phyloP scores from a whole-genome alignment of 1,140 invertebrate species.

The Lerema accius region DNA sequence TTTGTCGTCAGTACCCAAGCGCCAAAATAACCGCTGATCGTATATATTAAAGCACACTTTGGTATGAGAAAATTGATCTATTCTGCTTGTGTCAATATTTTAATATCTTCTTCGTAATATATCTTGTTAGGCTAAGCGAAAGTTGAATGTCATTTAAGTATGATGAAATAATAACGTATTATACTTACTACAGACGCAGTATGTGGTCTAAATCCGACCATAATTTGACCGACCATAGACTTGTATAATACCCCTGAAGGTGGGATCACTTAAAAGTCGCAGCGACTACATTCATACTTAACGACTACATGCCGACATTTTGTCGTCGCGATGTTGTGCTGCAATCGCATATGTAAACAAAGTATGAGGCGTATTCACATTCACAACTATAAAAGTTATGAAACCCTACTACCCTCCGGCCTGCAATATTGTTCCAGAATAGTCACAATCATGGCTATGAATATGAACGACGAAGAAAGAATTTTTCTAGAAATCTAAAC shows the following conservation, averaged over 20 bases:
- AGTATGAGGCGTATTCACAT: no score
- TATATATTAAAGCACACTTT: slow-evolving; percentile 49
- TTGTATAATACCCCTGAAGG: no score
- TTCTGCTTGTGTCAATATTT: slow-evolving; percentile 39
- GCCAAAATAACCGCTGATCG: slow-evolving; percentile 46
- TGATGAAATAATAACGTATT: no score
- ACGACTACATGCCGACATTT: no score
- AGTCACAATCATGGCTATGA: not conserved
- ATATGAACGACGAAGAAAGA: not conserved
- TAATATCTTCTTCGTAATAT: slow-evolving; percentile 25
- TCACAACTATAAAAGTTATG: no score
- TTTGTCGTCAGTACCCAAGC: slow-evolving; percentile 36
- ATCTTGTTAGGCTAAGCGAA: not conserved
- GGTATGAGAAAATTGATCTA: slow-evolving; percentile 39
- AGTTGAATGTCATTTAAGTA: not conserved
- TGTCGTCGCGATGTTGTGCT: no score
- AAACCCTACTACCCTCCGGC: slow-evolving; percentile 1
- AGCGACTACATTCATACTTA: no score
- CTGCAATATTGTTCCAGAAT: not conserved
- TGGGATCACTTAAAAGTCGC: no score
- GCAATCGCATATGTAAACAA: no score
- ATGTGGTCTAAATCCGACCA: no score
- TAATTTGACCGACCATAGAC: no score
- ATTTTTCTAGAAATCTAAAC: slow-evolving; percentile 1
- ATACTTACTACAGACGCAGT: no score